phyloP scores from a whole-genome alignment of 2,888 invertebrate genomes.

The Panopea generosa region DNA sequence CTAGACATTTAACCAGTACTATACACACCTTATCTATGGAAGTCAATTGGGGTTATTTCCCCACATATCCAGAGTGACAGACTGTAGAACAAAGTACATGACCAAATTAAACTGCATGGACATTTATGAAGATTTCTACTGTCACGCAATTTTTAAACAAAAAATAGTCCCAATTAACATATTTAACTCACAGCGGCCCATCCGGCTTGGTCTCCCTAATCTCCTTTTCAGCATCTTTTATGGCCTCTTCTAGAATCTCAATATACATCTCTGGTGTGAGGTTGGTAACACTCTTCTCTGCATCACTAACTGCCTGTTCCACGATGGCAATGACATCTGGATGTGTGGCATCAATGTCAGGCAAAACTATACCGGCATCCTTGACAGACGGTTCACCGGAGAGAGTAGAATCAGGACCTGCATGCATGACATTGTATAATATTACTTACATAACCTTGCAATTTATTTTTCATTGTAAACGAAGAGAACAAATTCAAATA shows the following conservation, averaged over 20 bases:
- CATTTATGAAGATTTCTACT: too few relatives aligned
- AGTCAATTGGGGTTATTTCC: too few relatives aligned
- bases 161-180: too few relatives aligned
- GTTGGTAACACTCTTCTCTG: constrained; percentile 72
- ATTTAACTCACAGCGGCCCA: constrained; percentile 81
- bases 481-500: too few relatives aligned
- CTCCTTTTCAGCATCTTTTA: constrained; percentile 80
- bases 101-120: too few relatives aligned
- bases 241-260: constrained; percentile 81
- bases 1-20: too few relatives aligned
- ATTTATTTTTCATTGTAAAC: too few relatives aligned
- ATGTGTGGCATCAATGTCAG: constrained; percentile 81
- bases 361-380: constrained; percentile 43
- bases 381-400: constrained; percentile 37
- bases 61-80: too few relatives aligned
- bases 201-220: constrained; percentile 73
- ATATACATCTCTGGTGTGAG: constrained; percentile 80
- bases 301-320: constrained; percentile 80
- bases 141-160: too few relatives aligned
- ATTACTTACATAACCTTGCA: too few relatives aligned
- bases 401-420: constrained; percentile 38
- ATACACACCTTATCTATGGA: too few relatives aligned
- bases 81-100: too few relatives aligned
- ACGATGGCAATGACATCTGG: constrained; percentile 83
- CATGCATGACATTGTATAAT: neutral